phyloP scores from a whole-genome alignment of 2,888 invertebrate genomes.

The Brachypalpus laphriformis region DNA sequence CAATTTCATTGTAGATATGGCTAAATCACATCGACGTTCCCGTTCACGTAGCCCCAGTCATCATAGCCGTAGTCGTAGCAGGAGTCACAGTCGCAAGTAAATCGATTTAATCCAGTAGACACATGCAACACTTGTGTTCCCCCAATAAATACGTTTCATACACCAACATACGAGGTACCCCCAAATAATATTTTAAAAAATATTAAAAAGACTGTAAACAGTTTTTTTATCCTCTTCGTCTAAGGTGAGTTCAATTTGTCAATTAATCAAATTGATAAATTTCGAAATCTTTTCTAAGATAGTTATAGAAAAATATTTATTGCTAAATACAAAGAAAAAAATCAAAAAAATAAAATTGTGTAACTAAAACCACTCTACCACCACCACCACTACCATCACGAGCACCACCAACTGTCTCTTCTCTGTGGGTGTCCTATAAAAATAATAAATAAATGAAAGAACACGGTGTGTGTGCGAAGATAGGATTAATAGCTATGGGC shows the following conservation, averaged over 20 bases:
- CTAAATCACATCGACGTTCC: slow-evolving; percentile 79
- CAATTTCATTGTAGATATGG: slow-evolving; percentile 76
- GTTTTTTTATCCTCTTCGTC: slow-evolving; percentile 54
- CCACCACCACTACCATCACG: slow-evolving; percentile 27
- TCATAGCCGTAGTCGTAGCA: slow-evolving; percentile 81
- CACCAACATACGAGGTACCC: slow-evolving; percentile 75
- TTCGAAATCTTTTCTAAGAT: slow-evolving; percentile 58
- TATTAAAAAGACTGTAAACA: slow-evolving; percentile 52
- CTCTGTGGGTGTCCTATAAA: slow-evolving; percentile 35
- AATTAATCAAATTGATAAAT: slow-evolving; percentile 57
- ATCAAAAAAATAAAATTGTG: slow-evolving; percentile 26
- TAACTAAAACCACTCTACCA: slow-evolving; percentile 51
- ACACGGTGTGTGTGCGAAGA: slow-evolving; percentile 29
- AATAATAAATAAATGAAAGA: background rate
- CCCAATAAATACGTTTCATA: slow-evolving; percentile 39
- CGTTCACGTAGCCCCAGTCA: slow-evolving; percentile 78
- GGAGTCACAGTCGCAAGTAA: slow-evolving; percentile 80
- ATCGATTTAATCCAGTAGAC: slow-evolving; percentile 14
- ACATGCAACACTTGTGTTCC: slow-evolving; percentile 31
- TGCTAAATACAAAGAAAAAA: slow-evolving; percentile 46
- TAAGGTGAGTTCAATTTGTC: slow-evolving; percentile 75
- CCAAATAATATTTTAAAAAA: slow-evolving; percentile 70
- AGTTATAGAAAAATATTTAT: slow-evolving; percentile 47
- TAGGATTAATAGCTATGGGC: slow-evolving; percentile 55
- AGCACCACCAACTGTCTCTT: slow-evolving; percentile 32